Percentiles rank a stretch among this genome's conserved stretches.
Evolutionary conservation across 1,140 invertebrate genomes (phyloP).

Genomic region (Drosophila azteca): DNA sequence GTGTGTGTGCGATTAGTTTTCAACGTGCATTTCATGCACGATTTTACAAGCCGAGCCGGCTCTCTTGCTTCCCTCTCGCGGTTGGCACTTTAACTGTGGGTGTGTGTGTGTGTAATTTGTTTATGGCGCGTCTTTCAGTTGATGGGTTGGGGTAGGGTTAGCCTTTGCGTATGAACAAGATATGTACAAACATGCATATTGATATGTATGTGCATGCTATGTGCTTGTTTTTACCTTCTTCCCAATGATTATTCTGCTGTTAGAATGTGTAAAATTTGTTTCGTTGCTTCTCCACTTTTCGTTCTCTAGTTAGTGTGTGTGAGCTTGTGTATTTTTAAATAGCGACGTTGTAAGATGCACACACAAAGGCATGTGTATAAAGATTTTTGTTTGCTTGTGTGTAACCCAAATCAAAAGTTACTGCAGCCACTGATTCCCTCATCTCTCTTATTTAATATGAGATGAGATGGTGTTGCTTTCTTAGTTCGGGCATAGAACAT

Average conservation of each 20-base stretch:
- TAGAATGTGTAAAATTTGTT: slow-evolving; percentile 30
- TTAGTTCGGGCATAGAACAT: neutral
- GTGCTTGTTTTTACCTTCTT: slow-evolving; percentile 26
- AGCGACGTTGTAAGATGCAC: slow-evolving; percentile 19
- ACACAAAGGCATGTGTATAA: neutral
- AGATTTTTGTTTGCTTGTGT: neutral
- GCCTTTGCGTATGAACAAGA: slow-evolving; percentile 6
- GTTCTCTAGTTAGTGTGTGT: neutral
- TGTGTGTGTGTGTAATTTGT: slow-evolving; percentile 54
- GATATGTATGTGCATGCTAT: neutral
- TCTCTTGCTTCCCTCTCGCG: slow-evolving; percentile 31
- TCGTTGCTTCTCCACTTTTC: slow-evolving; percentile 6
- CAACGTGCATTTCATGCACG: slow-evolving; percentile 48
- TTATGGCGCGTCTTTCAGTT: slow-evolving; percentile 71
- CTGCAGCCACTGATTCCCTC: slow-evolving; percentile 16
- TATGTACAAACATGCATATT: neutral
- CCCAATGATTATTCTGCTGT: slow-evolving; percentile 1
- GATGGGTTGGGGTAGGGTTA: slow-evolving; percentile 56
- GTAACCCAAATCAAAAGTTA: slow-evolving; percentile 41
- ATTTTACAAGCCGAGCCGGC: slow-evolving; percentile 46
- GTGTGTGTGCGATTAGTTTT: slow-evolving; percentile 41
- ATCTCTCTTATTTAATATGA: slow-evolving; percentile 20
- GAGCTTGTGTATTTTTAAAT: slow-evolving; percentile 46
- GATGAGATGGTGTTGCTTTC: slow-evolving; percentile 22
- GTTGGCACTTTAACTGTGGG: slow-evolving; percentile 13